Conservation (phyloP, 2,797 vertebrate genomes). For the Amblyopsis hoosieri region DNA sequence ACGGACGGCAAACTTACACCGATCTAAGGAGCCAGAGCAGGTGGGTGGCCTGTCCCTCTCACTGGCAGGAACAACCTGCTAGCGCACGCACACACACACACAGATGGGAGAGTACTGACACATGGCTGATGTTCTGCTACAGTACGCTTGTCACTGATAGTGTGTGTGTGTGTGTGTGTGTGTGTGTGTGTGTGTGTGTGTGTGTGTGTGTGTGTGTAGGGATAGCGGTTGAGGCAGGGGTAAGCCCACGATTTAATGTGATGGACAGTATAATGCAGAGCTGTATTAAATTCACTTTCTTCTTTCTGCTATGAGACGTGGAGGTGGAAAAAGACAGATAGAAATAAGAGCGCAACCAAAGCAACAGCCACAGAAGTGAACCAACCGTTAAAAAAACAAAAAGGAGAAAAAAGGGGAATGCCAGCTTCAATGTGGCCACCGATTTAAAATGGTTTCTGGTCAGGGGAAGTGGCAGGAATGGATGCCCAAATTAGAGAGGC, state of each 20-base stretch:
- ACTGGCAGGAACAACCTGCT: slow-evolving; percentile 56
- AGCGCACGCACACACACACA: slow-evolving; percentile 30
- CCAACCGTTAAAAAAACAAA: slow-evolving; percentile 43
- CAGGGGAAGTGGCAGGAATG: slow-evolving; percentile 73
- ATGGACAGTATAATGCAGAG: slow-evolving; percentile 47
- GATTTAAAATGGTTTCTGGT: slow-evolving; percentile 76
- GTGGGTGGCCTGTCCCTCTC: slow-evolving; percentile 75
- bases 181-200: slow-evolving; percentile 4
- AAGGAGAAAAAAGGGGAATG: slow-evolving; percentile 68
- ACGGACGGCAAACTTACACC: slow-evolving; percentile 63
- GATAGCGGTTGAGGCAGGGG: too few species aligned
- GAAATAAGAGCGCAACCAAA: slow-evolving; percentile 40
- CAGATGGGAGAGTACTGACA: slow-evolving; percentile 31
- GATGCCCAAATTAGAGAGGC: slow-evolving; percentile 78
- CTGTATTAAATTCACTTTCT: slow-evolving; percentile 50
- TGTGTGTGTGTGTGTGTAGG: slow-evolving; percentile 10
- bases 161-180: slow-evolving; percentile 16
- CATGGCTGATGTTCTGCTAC: slow-evolving; percentile 32
- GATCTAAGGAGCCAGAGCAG: slow-evolving; percentile 66
- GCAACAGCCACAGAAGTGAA: slow-evolving; percentile 48
- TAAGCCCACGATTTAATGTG: slow-evolving; percentile 43
- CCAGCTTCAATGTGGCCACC: slow-evolving; percentile 66
- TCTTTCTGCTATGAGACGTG: slow-evolving; percentile 37
- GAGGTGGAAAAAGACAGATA: slow-evolving; percentile 54
- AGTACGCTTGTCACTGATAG: slow-evolving; percentile 53